Percentiles rank a stretch among this genome's conserved stretches.
phyloP scores from a whole-genome alignment of 2,888 invertebrate species.

The Thumatha senex region DNA sequence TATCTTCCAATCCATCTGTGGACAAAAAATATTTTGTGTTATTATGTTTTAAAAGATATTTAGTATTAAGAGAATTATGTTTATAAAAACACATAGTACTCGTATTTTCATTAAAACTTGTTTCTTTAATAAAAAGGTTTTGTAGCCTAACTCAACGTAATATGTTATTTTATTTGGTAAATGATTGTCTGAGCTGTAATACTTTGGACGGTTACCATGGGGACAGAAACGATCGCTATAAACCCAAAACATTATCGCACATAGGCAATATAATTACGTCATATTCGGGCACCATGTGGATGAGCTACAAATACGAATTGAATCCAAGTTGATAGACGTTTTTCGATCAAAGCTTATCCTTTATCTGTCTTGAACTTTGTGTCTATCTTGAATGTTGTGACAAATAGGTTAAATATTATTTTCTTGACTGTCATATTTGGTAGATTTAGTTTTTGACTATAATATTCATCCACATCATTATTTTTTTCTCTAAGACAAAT shows the following conservation, averaged over 20 bases:
- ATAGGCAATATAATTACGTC: conserved; percentile 41
- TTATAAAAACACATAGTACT: too few relatives aligned
- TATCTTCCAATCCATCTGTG: conserved; percentile 64
- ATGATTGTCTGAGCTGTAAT: conserved; percentile 13
- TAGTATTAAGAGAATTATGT: too few relatives aligned
- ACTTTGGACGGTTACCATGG: conserved; percentile 42
- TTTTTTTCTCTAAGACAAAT: too few relatives aligned
- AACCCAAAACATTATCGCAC: conserved; percentile 54
- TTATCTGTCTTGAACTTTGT: conserved; percentile 3
- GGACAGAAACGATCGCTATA: conserved; percentile 56
- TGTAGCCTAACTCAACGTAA: background rate
- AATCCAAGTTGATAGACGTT: conserved; percentile 23
- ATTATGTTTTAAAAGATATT: background rate
- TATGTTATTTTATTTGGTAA: conserved; percentile 16
- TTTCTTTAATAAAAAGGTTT: too few relatives aligned
- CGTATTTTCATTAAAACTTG: too few relatives aligned
- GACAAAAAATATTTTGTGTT: conserved; percentile 40
- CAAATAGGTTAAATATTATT: conserved; percentile 3
- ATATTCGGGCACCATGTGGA: conserved; percentile 42
- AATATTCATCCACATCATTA: background rate
- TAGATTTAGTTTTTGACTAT: background rate
- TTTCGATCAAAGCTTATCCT: conserved; percentile 5
- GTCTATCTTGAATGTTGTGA: conserved; percentile 13
- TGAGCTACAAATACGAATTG: conserved; percentile 34
- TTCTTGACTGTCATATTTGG: conserved; percentile 12